A percentile compares a stretch with the other conserved stretches of the same genome.
phyloP scores from a whole-genome alignment of 35 echinoderm and acorn worm species.

The Strongylocentrotus purpuratus region DNA sequence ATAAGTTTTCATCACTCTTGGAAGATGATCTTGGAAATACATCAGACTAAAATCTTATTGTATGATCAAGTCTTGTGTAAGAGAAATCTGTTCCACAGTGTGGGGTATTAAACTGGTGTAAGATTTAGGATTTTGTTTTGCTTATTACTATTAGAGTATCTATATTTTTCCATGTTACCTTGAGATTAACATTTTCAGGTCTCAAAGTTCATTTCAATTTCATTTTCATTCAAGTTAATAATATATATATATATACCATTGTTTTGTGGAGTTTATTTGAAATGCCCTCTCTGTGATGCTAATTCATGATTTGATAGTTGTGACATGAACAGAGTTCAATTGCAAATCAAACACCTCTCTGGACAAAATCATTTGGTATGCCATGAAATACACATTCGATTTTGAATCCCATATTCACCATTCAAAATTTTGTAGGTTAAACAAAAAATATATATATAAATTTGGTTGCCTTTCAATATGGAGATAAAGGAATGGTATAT shows the following conservation, averaged over 20 bases:
- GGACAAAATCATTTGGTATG: not conserved
- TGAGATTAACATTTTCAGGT: not conserved
- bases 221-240: not conserved
- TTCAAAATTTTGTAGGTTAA: too few relatives aligned
- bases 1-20: slow-evolving; percentile 78
- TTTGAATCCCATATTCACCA: too few relatives aligned
- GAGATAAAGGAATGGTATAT: not conserved
- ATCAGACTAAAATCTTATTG: not conserved
- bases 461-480: not conserved
- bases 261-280: not conserved
- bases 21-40: slow-evolving; percentile 49
- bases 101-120: not conserved
- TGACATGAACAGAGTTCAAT: not conserved
- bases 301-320: not conserved
- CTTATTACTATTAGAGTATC: not conserved
- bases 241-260: not conserved
- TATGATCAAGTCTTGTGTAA: not conserved
- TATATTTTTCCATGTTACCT: not conserved
- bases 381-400: not conserved
- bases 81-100: not conserved
- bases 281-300: not conserved
- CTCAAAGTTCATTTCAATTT: not conserved
- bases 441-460: too few relatives aligned
- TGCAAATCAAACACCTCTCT: not conserved
- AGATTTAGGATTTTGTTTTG: not conserved